A percentile compares a stretch with the other conserved stretches of the same genome.
phyloP scores from a whole-genome alignment of 1,140 invertebrate species.

The Drosophila asahinai region DNA sequence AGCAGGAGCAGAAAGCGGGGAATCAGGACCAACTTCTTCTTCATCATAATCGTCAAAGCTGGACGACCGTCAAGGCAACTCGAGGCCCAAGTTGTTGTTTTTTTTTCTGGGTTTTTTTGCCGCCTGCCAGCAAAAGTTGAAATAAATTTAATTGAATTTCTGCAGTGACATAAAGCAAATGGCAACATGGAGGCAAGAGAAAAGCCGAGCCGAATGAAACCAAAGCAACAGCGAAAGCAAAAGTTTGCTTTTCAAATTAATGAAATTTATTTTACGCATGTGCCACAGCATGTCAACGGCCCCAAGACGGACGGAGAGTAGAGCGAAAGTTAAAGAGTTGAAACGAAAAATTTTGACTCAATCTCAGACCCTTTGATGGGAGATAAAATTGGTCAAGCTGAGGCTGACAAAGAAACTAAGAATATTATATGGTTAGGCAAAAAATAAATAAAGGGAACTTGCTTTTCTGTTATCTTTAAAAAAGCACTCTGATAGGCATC shows the following conservation, averaged over 20 bases:
- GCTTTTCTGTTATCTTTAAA: background rate
- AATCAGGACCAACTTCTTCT: constrained; percentile 45
- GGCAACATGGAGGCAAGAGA: constrained; percentile 21
- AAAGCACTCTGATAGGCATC: background rate
- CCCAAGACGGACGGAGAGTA: constrained; percentile 7
- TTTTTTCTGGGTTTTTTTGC: constrained; percentile 8
- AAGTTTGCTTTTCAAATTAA: constrained; percentile 69
- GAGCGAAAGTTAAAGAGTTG: constrained; percentile 6
- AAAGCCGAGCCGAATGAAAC: constrained; percentile 19
- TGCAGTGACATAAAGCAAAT: constrained; percentile 60
- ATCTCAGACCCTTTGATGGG: background rate
- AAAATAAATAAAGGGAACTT: too few species aligned
- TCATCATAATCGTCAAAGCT: constrained; percentile 67
- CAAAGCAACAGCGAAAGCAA: constrained; percentile 33
- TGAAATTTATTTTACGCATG: constrained; percentile 69
- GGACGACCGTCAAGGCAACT: constrained; percentile 51
- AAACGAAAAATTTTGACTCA: constrained; percentile 1
- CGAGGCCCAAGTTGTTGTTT: constrained; percentile 16
- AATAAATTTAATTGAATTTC: constrained; percentile 81
- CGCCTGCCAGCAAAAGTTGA: constrained; percentile 68
- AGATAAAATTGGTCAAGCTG: background rate
- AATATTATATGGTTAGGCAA: background rate
- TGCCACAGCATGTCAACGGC: constrained; percentile 38
- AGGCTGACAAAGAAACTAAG: too few species aligned
- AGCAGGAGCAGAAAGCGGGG: constrained; percentile 15